Evolutionary conservation across 2,113 vertebrate species (phyloP), one percentile per base, ranked within the genome.

Genomic region (Gobiocypris rarus): DNA sequence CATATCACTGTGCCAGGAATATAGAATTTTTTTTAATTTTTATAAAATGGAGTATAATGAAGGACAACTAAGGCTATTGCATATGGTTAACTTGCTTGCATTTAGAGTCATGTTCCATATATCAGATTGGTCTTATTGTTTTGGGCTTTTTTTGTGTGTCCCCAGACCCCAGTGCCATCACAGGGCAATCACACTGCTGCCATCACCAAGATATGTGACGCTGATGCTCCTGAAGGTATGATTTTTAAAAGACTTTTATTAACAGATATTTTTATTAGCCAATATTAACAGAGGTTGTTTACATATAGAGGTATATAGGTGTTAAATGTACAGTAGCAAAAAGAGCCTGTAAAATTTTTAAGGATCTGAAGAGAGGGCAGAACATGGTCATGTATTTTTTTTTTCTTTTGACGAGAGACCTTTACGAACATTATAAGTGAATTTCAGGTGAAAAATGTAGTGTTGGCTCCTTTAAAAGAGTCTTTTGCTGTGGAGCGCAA

Each of bases 211-310:
- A 95, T 92, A 84, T 99, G 98, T 92, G 97, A 97, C 89, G 97
- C 97, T n/a, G 93, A 97, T 80, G 98, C 97, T 48, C 97, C 97
- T 81, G 94, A 96, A 95, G 97, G 98, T 99, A 94, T 94, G 94
- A 91, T 69, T 3, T 73, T 61, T 19, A 38, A 38, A 38, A 6
- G 5, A 6, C 6, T 7, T 38, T 38, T n/a, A n/a, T n/a, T n/a
- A n/a, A n/a, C n/a, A n/a, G n/a, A n/a, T n/a, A n/a, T n/a, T n/a
- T n/a, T n/a, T n/a, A n/a, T n/a, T n/a, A n/a, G n/a, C n/a, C n/a
- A n/a, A n/a, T n/a, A n/a, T n/a, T n/a, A n/a, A n/a, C n/a, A n/a
- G n/a, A n/a, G n/a, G n/a, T n/a, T n/a, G n/a, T n/a, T n/a, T n/a
- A n/a, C n/a, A n/a, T n/a, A n/a, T n/a, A n/a, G n/a, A n/a, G n/a